A percentile compares a stretch with the other conserved stretches of the same genome.
phyloP scores from a whole-genome alignment of 92 coral and sea anemone genomes.

The Chrysogorgia sp. region DNA sequence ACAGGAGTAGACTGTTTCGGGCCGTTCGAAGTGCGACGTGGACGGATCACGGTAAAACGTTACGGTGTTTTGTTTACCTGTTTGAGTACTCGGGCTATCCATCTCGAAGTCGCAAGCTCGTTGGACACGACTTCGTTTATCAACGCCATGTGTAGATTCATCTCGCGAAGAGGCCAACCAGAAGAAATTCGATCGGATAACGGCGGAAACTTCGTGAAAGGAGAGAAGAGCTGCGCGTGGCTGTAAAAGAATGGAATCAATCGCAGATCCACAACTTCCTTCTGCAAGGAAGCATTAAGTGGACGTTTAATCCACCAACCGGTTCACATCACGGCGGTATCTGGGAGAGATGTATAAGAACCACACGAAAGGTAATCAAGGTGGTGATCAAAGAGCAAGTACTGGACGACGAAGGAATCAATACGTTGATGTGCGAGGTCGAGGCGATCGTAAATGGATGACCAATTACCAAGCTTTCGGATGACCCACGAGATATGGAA shows the following conservation, averaged over 20 bases:
- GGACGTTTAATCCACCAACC: slow-evolving; percentile 69
- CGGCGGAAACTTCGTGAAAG: slow-evolving; percentile 57
- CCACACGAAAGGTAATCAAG: slow-evolving; percentile 58
- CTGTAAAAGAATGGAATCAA: slow-evolving; percentile 56
- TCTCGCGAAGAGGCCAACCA: slow-evolving; percentile 58
- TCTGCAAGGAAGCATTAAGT: slow-evolving; percentile 45
- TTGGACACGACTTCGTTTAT: slow-evolving; percentile 57
- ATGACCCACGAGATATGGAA: slow-evolving; percentile 45
- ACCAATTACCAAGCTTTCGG: slow-evolving; percentile 46
- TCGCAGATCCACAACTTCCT: slow-evolving; percentile 51
- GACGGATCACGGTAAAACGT: slow-evolving; percentile 57
- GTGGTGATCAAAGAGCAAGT: slow-evolving; percentile 53
- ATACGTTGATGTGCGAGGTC: slow-evolving; percentile 63
- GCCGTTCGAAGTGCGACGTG: slow-evolving; percentile 53
- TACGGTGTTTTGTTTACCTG: slow-evolving; percentile 63
- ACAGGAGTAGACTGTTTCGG: slow-evolving; percentile 66
- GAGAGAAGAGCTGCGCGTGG: slow-evolving; percentile 52
- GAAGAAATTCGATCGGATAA: slow-evolving; percentile 67
- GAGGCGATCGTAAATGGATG: slow-evolving; percentile 61
- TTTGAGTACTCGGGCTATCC: slow-evolving; percentile 45
- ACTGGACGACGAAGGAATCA: slow-evolving; percentile 62
- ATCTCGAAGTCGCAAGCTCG: slow-evolving; percentile 54
- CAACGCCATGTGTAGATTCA: slow-evolving; percentile 43
- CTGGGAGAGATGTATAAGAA: slow-evolving; percentile 69
- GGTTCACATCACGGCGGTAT: slow-evolving; percentile 69